Evolutionary conservation across 2,113 vertebrate genomes (phyloP), one percentile per base, ranked within the genome.

Genomic region (Semicossyphus pulcher): DNA sequence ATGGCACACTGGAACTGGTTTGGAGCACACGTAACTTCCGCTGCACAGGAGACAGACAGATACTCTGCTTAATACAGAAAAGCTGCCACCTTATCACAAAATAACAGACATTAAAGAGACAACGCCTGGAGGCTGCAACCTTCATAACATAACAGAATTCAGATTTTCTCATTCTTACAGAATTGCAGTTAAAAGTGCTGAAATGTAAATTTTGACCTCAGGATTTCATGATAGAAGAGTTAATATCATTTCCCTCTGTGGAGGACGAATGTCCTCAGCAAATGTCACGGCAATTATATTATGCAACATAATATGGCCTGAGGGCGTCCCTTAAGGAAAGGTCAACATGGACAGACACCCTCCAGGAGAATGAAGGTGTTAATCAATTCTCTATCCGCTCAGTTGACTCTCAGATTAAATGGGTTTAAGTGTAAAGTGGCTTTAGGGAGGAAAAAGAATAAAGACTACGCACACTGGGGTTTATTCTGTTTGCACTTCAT

Each of bases 1-100:
- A 98, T 96, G 16, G 96, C 91, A 5, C 98, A 99, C 63, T 99
- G 97, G 94, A 99, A 99, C 94, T 99, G 98, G 93, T 97, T 99
- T 45, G 98, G 96, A 26, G 97, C 98, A 31, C 98, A 99, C 2
- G 97, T 99, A 61, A 99, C 96, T 83, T 98, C 97, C 0, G 98
- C 97, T 99, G 91, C 36, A 81, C 1, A 60, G 41, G 48, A 88
- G 20, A 77, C 18, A 70, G 23, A 88, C 20, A 82, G 10, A 65
- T 25, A 63, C 29, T 54, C 5, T 5, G 42, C 3, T 28, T 6
- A 60, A 60, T 44, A 63, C 20, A 42, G 32, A 57, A 21, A 14
- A 75, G 52, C 2, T 31, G 12, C n/a, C n/a, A n/a, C n/a, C n/a
- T n/a, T 14, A 39, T 62, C n/a, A 61, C 29, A 42, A 73, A 32